Evolutionary conservation across 2,113 vertebrate genomes (phyloP).

Genomic region (Stomatorhinus ivindoensis): DNA sequence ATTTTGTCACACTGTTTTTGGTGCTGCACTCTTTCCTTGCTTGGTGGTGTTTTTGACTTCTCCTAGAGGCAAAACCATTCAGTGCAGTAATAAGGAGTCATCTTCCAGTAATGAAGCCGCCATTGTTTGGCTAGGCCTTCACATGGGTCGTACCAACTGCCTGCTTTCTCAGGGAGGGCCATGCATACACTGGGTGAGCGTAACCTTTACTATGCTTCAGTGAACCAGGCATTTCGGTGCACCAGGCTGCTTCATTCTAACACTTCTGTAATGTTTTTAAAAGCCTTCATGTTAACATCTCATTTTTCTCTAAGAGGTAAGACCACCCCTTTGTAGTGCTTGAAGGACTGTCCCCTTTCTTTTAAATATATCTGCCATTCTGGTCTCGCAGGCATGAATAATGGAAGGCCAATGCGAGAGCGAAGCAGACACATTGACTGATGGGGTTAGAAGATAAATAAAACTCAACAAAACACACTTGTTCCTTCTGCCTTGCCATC

Average conservation of each 20-base stretch:
- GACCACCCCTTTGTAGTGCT: constrained; percentile 35
- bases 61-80: constrained; percentile 30
- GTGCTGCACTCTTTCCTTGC: constrained; percentile 6
- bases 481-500: constrained; percentile 31
- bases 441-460: constrained; percentile 43
- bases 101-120: constrained; percentile 31
- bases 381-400: constrained; percentile 50
- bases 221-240: not conserved
- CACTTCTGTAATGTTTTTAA: constrained; percentile 40
- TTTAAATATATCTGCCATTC: constrained; percentile 56
- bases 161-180: constrained; percentile 7
- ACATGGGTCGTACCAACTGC: constrained; percentile 30
- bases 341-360: constrained; percentile 44
- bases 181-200: not conserved
- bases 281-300: constrained; percentile 1
- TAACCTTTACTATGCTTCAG: not conserved
- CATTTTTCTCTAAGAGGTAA: constrained; percentile 28
- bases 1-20: constrained; percentile 8
- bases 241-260: not conserved
- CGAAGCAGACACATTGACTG: constrained; percentile 48
- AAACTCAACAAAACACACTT: constrained; percentile 34
- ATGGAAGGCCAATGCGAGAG: constrained; percentile 43
- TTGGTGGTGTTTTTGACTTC: constrained; percentile 9
- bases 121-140: constrained; percentile 43
- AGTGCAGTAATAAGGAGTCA: constrained; percentile 44